Evolutionary conservation across 2,797 vertebrate genomes (phyloP).

Genomic region (Leptoclinus maculatus): DNA sequence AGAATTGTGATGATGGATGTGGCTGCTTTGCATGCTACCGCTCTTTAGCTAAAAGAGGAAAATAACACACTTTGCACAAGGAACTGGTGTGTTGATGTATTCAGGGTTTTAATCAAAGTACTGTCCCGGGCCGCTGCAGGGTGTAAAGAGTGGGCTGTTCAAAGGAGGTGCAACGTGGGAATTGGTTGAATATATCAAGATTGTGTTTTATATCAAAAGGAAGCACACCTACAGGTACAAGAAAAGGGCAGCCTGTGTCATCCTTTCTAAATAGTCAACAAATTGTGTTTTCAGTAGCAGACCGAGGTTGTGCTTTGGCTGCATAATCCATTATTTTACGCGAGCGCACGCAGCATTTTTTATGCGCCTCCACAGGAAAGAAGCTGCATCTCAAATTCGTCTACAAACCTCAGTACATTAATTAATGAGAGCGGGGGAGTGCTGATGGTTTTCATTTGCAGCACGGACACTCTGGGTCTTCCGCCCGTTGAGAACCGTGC

Average conservation of each 20-base stretch:
- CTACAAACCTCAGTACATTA: conserved; percentile 51
- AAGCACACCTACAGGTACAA: conserved; percentile 20
- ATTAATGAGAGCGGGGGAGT: conserved; percentile 63
- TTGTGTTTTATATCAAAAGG: conserved; percentile 13
- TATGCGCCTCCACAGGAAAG: conserved; percentile 36
- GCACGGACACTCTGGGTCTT: conserved; percentile 41
- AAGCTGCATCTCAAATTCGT: conserved; percentile 42
- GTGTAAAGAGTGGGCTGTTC: conserved; percentile 19
- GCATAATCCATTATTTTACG: conserved; percentile 56
- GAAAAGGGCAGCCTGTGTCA: conserved; percentile 26
- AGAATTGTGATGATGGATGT: conserved; percentile 55
- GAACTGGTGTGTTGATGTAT: conserved; percentile 21
- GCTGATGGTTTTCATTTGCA: conserved; percentile 73
- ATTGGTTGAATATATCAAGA: conserved; percentile 5
- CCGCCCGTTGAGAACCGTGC: conserved; percentile 53
- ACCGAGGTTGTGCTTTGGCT: conserved; percentile 15
- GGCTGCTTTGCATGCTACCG: neutral
- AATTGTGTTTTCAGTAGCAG: conserved; percentile 41
- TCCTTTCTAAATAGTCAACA: conserved; percentile 38
- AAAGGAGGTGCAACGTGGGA: conserved; percentile 2
- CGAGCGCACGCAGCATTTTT: conserved; percentile 51
- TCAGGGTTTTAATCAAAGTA: conserved; percentile 38
- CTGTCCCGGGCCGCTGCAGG: conserved; percentile 24
- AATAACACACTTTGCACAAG: conserved; percentile 1
- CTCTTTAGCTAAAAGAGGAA: conserved; percentile 24